Conservation (phyloP, 2,888 invertebrate genomes). For the Eustalomyia histrio region DNA sequence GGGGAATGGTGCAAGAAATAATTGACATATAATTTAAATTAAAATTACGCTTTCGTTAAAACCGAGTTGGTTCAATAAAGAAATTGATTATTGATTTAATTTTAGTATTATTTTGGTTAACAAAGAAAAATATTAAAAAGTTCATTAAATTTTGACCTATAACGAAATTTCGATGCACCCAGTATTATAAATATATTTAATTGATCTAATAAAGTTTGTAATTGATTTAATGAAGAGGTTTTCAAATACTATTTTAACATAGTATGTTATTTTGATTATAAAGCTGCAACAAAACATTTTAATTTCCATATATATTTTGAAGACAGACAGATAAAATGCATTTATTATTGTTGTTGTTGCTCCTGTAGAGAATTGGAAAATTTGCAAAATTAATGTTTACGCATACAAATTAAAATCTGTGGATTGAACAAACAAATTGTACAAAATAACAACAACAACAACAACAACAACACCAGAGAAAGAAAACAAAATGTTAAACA, state of each 20-base stretch:
- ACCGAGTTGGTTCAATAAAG: too few relatives aligned
- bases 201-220: too few relatives aligned
- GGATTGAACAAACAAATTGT: slow-evolving; percentile 59
- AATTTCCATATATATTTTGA: neutral
- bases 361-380: slow-evolving; percentile 49
- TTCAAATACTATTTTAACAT: neutral
- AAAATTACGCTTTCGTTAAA: too few relatives aligned
- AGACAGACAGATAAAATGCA: neutral
- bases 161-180: too few relatives aligned
- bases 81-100: too few relatives aligned
- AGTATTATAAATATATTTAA: too few relatives aligned
- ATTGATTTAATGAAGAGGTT: too few relatives aligned
- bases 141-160: too few relatives aligned
- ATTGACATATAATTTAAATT: too few relatives aligned
- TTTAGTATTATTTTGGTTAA: too few relatives aligned
- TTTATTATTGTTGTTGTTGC: slow-evolving; percentile 33
- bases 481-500: slow-evolving; percentile 12
- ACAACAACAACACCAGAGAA: slow-evolving; percentile 40
- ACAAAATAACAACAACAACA: slow-evolving; percentile 56
- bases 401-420: slow-evolving; percentile 58
- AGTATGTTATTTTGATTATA: neutral
- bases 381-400: slow-evolving; percentile 53
- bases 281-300: neutral
- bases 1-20: too few relatives aligned
- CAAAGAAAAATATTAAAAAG: too few relatives aligned